Percentiles rank a stretch among this genome's conserved stretches.
Conservation (phyloP, 53 echinoderm and acorn worm genomes). For the Antedon mediterranea region DNA sequence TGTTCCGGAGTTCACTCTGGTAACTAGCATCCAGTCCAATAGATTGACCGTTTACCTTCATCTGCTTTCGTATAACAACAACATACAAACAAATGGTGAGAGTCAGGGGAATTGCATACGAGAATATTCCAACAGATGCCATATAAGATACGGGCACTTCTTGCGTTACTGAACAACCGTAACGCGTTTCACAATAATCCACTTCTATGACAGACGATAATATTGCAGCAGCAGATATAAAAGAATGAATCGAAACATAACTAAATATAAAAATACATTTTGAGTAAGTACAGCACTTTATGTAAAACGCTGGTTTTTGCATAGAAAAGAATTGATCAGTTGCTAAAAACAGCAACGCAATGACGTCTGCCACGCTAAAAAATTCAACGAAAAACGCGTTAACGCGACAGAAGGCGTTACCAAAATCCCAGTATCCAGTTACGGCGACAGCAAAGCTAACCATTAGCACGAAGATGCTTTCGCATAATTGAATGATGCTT, state of each 20-base stretch:
- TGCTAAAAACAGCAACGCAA: conserved; percentile 38
- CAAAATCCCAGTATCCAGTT: conserved; percentile 44
- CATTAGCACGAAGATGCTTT: conserved; percentile 39
- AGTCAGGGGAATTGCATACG: conserved; percentile 41
- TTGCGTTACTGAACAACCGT: conserved; percentile 42
- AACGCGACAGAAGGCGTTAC: conserved; percentile 39
- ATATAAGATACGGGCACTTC: conserved; percentile 20
- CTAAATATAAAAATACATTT: conserved; percentile 38
- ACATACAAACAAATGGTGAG: conserved; percentile 37
- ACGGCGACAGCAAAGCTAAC: conserved; percentile 36
- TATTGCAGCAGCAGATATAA: conserved; percentile 36
- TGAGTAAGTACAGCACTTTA: conserved; percentile 19
- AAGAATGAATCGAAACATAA: conserved; percentile 47
- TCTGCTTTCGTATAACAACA: conserved; percentile 31
- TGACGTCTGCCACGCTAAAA: conserved; percentile 39
- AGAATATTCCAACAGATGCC: conserved; percentile 30
- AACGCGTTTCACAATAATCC: conserved; percentile 40
- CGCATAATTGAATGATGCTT: conserved; percentile 37
- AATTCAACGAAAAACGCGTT: conserved; percentile 63
- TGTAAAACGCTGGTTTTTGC: conserved; percentile 27
- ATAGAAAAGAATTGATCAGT: conserved; percentile 52
- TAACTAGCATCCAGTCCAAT: conserved; percentile 15
- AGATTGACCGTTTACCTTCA: conserved; percentile 19
- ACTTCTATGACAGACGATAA: conserved; percentile 31
- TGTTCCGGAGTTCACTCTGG: conserved; percentile 8